Conservation (phyloP, 2,888 invertebrate genomes). For the Ashinkailepas kermadecensis region DNA sequence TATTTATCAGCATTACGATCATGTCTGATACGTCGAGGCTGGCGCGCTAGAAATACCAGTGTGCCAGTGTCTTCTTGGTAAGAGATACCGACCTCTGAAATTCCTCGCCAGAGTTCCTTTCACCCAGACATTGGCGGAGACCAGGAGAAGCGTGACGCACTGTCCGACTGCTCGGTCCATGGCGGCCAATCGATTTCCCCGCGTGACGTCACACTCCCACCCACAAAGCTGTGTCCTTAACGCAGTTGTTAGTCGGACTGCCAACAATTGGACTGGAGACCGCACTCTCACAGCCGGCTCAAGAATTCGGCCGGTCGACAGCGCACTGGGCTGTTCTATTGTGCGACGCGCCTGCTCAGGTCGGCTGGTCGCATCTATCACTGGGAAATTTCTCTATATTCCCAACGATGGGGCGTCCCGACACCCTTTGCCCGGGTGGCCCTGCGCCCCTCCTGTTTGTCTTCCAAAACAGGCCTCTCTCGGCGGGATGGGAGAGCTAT, state of each 20-base stretch:
- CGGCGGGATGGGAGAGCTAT: not conserved
- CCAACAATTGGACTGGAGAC: too few species aligned
- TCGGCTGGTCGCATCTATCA: not conserved
- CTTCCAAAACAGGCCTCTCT: constrained; percentile 16
- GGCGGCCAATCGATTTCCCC: too few species aligned
- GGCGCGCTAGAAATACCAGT: too few species aligned
- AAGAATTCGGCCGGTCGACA: not conserved
- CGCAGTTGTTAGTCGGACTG: not conserved
- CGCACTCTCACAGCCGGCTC: not conserved
- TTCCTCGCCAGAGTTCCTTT: too few species aligned
- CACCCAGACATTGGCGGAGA: too few species aligned
- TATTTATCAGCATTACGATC: too few species aligned
- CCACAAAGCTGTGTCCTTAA: constrained; percentile 9
- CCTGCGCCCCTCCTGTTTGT: constrained; percentile 10
- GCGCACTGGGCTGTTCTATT: constrained; percentile 5
- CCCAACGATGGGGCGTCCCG: not conserved
- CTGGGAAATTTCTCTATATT: not conserved
- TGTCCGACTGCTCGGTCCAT: too few species aligned
- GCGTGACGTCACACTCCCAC: not conserved
- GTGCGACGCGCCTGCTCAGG: not conserved
- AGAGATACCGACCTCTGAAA: too few species aligned
- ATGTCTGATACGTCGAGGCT: too few species aligned
- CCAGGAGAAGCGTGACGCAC: too few species aligned
- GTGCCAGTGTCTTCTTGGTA: too few species aligned
- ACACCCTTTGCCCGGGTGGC: not conserved